Evolutionary conservation across 2,888 invertebrate genomes (phyloP).

Genomic region (Papilio gigon): DNA sequence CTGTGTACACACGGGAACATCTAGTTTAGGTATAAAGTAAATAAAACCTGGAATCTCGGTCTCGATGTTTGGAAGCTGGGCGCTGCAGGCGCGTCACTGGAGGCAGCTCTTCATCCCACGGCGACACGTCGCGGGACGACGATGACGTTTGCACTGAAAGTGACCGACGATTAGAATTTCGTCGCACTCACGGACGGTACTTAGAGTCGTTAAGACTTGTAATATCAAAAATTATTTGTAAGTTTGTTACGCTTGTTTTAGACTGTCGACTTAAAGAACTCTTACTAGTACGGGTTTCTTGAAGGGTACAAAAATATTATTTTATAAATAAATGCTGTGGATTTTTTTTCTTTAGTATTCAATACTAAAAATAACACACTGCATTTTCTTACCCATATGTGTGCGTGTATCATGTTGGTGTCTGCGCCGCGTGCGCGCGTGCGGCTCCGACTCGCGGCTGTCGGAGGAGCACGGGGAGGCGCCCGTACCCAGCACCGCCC

Average conservation of each 20-base stretch:
- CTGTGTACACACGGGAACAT: no score
- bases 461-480: slow-evolving; percentile 91
- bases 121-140: slow-evolving; percentile 89
- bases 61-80: slow-evolving; percentile 62
- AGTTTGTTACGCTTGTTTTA: background rate
- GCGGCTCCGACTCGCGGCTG: slow-evolving; percentile 78
- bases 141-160: slow-evolving; percentile 84
- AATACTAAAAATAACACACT: no score
- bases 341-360: no score
- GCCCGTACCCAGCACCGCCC: slow-evolving; percentile 64
- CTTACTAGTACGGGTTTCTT: no score
- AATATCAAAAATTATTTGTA: no score
- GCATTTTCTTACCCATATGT: slow-evolving; percentile 25
- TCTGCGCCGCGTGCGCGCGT: slow-evolving; percentile 55
- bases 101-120: slow-evolving; percentile 89
- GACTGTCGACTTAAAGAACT: background rate
- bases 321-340: background rate
- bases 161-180: background rate
- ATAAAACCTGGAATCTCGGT: slow-evolving; percentile 63
- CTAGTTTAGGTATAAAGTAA: background rate
- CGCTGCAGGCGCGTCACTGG: slow-evolving; percentile 64
- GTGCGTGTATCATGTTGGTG: slow-evolving; percentile 45
- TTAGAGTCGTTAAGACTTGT: no score
- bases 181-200: background rate
- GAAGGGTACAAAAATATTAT: no score